A percentile compares a stretch with the other conserved stretches of the same genome.
Evolutionary conservation across 2,888 invertebrate species (phyloP).

Genomic region (Timema cristinae): DNA sequence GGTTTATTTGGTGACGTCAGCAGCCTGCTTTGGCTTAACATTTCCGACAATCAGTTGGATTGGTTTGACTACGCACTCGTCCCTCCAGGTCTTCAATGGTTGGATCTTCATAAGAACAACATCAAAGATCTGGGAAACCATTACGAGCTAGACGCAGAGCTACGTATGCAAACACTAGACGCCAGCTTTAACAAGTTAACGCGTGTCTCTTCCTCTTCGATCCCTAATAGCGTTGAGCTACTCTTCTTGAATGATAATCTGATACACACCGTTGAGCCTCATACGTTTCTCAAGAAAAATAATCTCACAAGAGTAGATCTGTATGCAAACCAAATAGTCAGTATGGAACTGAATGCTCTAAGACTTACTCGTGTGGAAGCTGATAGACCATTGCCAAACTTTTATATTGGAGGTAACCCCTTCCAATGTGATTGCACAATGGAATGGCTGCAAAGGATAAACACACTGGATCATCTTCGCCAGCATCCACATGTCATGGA

Average conservation of each 20-base stretch:
- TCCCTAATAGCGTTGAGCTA: slow-evolving; percentile 81
- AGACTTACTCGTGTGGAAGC: slow-evolving; percentile 75
- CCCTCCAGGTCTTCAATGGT: slow-evolving; percentile 77
- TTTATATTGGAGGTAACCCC: slow-evolving; percentile 91
- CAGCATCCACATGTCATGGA: slow-evolving; percentile 91
- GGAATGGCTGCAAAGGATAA: slow-evolving; percentile 92
- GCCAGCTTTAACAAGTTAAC: slow-evolving; percentile 86
- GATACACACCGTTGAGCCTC: slow-evolving; percentile 78
- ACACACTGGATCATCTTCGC: slow-evolving; percentile 73
- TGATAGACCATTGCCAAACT: slow-evolving; percentile 74
- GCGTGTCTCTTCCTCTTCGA: slow-evolving; percentile 67
- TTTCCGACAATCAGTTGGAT: slow-evolving; percentile 84
- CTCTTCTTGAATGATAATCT: slow-evolving; percentile 86
- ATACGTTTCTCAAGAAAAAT: slow-evolving; percentile 83
- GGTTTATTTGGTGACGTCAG: slow-evolving; percentile 80
- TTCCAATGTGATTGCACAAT: slow-evolving; percentile 93
- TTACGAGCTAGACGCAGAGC: slow-evolving; percentile 63
- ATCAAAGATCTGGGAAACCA: slow-evolving; percentile 74
- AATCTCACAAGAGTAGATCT: slow-evolving; percentile 88
- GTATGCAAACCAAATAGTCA: slow-evolving; percentile 86
- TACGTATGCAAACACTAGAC: slow-evolving; percentile 77
- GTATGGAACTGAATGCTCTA: slow-evolving; percentile 84
- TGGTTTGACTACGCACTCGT: slow-evolving; percentile 86
- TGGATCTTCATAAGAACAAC: slow-evolving; percentile 85
- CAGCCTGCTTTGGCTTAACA: slow-evolving; percentile 81